Percentiles rank a stretch among this genome's conserved stretches.
Conservation (phyloP, 37 sponge, comb jelly and placozoan genomes). For the Theonella swinhoei region DNA sequence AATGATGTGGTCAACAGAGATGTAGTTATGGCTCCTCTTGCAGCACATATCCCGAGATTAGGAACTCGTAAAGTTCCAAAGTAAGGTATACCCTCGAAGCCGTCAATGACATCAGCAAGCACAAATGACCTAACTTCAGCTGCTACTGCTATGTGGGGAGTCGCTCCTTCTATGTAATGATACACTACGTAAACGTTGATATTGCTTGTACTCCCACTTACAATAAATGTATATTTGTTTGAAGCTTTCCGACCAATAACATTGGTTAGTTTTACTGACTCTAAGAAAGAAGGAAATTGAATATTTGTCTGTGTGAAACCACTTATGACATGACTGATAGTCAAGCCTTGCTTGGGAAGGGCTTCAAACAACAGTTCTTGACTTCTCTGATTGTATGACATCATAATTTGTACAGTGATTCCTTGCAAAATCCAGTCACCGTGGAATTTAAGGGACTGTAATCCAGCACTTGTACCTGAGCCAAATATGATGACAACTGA, state of each 20-base stretch:
- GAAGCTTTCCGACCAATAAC: neutral
- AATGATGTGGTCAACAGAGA: neutral
- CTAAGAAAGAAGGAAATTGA: neutral
- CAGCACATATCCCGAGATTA: neutral
- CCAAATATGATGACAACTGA: neutral
- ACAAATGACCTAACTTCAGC: neutral
- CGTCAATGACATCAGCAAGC: neutral
- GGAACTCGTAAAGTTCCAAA: neutral
- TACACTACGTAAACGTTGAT: neutral
- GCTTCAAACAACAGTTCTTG: neutral
- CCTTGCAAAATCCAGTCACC: neutral
- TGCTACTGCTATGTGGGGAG: neutral
- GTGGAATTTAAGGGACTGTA: neutral
- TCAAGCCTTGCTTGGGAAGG: neutral
- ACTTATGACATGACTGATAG: neutral
- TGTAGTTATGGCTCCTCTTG: neutral
- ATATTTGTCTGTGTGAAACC: neutral
- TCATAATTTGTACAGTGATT: neutral
- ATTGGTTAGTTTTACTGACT: neutral
- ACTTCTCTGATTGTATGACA: neutral
- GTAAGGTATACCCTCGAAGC: neutral
- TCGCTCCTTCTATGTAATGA: neutral
- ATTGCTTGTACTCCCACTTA: neutral
- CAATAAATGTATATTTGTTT: neutral
- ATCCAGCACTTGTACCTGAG: neutral